These are phyloP conservation scores for Drosophila sechellia DNA, from an alignment of 1,140 invertebrate species.

Conservation along the genomic window DNA sequence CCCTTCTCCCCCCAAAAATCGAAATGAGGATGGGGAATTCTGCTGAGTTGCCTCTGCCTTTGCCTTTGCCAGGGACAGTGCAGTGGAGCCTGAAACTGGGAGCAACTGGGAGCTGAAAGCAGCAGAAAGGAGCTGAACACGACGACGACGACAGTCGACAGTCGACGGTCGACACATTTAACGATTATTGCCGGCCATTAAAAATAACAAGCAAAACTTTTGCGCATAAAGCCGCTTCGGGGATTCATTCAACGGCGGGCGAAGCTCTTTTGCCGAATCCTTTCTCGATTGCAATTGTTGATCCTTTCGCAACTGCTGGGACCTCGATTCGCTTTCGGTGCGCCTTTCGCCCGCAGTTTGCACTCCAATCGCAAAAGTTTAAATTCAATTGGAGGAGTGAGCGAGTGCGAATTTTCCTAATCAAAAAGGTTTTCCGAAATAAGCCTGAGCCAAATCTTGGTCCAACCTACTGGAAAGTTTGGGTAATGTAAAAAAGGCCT, in stretches of 20 bases:
- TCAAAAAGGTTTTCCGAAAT: conserved; percentile 12
- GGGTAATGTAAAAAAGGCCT: no score
- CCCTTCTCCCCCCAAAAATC: conserved; percentile 3
- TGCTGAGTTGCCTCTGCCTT: conserved; percentile 57
- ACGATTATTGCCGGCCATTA: conserved; percentile 81
- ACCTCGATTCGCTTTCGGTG: conserved; percentile 48
- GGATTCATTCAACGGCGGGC: conserved; percentile 79
- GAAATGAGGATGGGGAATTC: conserved; percentile 33
- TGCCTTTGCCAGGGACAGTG: conserved; percentile 43
- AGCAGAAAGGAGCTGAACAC: conserved; percentile 11
- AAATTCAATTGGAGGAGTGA: conserved; percentile 65
- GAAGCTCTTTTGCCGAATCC: conserved; percentile 75
- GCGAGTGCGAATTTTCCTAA: conserved; percentile 29
- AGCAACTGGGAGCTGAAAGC: conserved; percentile 51
- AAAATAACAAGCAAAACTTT: conserved; percentile 83
- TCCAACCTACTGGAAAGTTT: neutral
- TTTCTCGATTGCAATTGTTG: conserved; percentile 82
- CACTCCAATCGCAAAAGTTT: conserved; percentile 75
- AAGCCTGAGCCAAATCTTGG: neutral
- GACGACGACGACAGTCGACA: conserved; percentile 29
- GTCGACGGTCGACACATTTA: conserved; percentile 77
- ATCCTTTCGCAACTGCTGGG: conserved; percentile 71
- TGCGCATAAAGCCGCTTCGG: conserved; percentile 82
- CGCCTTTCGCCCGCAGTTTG: conserved; percentile 39
- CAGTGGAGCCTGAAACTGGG: conserved; percentile 47